These are phyloP conservation scores for Heliopora coerulea DNA, from an alignment of 92 coral and sea anemone genomes.

Conservation along the genomic window DNA sequence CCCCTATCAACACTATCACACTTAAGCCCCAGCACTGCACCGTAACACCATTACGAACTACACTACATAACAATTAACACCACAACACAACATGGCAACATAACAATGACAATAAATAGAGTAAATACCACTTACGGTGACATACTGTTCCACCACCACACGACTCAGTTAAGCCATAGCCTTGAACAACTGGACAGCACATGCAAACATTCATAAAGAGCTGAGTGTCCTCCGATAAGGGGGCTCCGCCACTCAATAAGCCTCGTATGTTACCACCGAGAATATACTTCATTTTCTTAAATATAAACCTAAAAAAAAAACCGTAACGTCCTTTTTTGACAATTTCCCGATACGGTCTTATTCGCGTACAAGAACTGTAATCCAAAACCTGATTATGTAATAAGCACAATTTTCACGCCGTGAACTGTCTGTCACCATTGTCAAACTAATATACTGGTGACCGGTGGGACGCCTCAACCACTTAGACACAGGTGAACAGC, in stretches of 20 bases:
- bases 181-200: conserved; percentile 96
- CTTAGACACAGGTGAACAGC: no score
- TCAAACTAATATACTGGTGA: no score
- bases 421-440: no score
- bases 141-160: conserved; percentile 96
- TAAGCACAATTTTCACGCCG: no score
- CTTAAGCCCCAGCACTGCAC: no score
- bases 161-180: conserved; percentile 95
- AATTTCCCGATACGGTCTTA: no score
- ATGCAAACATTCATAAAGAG: conserved; percentile 98
- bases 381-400: no score
- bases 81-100: conserved; percentile 6
- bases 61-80: neutral
- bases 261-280: conserved; percentile 93
- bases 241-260: conserved; percentile 97
- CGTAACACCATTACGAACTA: no score
- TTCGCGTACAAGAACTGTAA: no score
- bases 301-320: conserved; percentile 69
- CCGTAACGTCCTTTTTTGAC: no score
- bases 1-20: no score
- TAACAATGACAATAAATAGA: neutral
- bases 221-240: conserved; percentile 88
- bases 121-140: conserved; percentile 53
- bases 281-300: conserved; percentile 74
- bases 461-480: no score